phyloP scores from a whole-genome alignment of 2,888 invertebrate genomes.

The Panorpa germanica region DNA sequence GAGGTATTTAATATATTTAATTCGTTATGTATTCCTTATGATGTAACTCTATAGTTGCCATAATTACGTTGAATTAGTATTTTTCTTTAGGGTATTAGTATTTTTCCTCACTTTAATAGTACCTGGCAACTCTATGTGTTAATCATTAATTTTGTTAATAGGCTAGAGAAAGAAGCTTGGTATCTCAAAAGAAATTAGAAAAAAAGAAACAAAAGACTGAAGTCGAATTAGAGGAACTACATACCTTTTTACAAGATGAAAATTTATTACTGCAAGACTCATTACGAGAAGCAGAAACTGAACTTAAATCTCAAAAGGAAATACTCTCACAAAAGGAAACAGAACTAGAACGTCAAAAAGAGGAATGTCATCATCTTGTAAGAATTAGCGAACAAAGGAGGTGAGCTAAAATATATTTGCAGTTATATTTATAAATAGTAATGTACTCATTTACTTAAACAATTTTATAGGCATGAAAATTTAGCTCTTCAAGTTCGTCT shows the following conservation, averaged over 20 bases:
- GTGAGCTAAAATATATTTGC: constrained; percentile 20
- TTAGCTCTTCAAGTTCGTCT: constrained; percentile 43
- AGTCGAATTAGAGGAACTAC: constrained; percentile 62
- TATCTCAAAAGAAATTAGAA: constrained; percentile 43
- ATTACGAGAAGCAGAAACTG: constrained; percentile 52
- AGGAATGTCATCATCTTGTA: constrained; percentile 60
- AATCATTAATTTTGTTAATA: constrained; percentile 17
- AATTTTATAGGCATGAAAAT: constrained; percentile 36
- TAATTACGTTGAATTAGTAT: constrained; percentile 6
- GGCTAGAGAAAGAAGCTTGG: constrained; percentile 50
- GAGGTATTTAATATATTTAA: too few relatives aligned
- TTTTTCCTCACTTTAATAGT: constrained; percentile 5
- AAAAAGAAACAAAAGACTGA: constrained; percentile 63
- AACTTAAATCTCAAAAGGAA: constrained; percentile 19
- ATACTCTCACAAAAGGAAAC: constrained; percentile 28
- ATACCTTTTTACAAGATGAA: constrained; percentile 76
- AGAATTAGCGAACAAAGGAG: constrained; percentile 65
- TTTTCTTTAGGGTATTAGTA: constrained; percentile 8
- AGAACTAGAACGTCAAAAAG: constrained; percentile 42
- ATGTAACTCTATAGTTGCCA: too few relatives aligned
- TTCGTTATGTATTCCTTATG: too few relatives aligned
- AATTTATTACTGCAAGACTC: constrained; percentile 64
- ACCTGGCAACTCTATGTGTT: not conserved
- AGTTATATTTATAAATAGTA: not conserved
- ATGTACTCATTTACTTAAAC: not conserved